phyloP scores from a whole-genome alignment of 1,140 invertebrate genomes.

The Eufriesea mexicana region DNA sequence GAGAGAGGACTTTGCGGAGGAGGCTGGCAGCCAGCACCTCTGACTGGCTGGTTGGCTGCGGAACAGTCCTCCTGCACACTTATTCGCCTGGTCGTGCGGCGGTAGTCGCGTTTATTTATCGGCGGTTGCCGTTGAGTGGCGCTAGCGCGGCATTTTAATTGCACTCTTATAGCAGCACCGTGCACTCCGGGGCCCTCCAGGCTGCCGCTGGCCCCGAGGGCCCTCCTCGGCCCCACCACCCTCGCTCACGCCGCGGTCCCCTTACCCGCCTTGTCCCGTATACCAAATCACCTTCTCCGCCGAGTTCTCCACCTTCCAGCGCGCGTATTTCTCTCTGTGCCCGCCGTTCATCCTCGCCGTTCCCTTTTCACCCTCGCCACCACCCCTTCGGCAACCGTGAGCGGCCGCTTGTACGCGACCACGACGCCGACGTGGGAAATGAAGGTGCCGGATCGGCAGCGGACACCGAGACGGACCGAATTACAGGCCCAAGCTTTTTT shows the following conservation, averaged over 20 bases:
- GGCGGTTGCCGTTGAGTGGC: conserved; percentile 81
- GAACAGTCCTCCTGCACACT: conserved; percentile 72
- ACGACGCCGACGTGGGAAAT: conserved; percentile 46
- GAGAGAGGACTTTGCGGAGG: conserved; percentile 53
- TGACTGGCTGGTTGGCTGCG: conserved; percentile 61
- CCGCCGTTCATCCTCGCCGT: conserved; percentile 12
- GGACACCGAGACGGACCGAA: conserved; percentile 42
- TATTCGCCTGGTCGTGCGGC: conserved; percentile 73
- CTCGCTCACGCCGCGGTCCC: background rate
- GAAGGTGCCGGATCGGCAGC: conserved; percentile 37
- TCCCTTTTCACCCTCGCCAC: conserved; percentile 8
- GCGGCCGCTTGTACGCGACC: conserved; percentile 5
- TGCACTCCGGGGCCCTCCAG: conserved; percentile 59
- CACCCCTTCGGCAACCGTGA: background rate
- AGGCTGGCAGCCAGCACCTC: conserved; percentile 62
- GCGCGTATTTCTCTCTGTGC: conserved; percentile 34
- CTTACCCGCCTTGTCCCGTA: conserved; percentile 61
- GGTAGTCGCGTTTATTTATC: conserved; percentile 80
- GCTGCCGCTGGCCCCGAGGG: conserved; percentile 38
- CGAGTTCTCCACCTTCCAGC: background rate
- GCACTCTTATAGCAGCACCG: conserved; percentile 78
- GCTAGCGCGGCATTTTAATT: conserved; percentile 83
- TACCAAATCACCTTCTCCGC: conserved; percentile 70
- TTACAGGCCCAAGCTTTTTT: conserved; percentile 11
- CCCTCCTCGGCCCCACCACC: conserved; percentile 8